These are phyloP conservation scores for Pitta sordida DNA, from an alignment of 2,113 vertebrate genomes.

Conservation along the genomic window DNA sequence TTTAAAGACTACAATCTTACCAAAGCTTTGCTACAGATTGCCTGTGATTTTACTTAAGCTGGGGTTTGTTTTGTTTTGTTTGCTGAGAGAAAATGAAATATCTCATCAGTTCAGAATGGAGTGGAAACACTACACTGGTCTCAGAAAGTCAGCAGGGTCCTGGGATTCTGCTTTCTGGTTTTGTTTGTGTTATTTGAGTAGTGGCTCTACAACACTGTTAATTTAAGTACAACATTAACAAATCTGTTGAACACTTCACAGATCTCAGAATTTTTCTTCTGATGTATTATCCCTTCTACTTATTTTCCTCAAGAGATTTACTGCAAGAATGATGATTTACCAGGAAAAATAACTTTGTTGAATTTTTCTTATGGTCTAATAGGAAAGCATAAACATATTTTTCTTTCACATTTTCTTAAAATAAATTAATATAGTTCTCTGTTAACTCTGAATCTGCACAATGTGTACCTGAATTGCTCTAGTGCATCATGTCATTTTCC, in stretches of 20 bases:
- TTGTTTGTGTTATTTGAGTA: neutral
- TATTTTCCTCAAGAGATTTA: neutral
- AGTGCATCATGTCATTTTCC: neutral
- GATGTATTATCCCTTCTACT: neutral
- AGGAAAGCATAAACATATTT: neutral
- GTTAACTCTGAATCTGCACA: neutral
- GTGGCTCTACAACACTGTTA: neutral
- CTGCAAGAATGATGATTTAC: neutral
- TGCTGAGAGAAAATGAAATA: neutral
- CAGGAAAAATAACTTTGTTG: neutral
- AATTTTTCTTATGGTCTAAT: neutral
- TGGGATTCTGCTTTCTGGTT: neutral
- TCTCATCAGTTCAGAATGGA: neutral
- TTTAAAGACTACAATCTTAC: neutral
- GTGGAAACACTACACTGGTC: neutral
- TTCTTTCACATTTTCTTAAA: neutral
- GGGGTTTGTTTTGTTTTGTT: neutral
- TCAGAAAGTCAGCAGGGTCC: neutral
- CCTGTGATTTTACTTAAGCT: neutral
- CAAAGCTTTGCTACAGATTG: neutral
- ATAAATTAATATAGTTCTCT: neutral
- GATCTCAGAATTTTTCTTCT: neutral
- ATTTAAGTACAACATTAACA: neutral
- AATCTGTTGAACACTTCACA: neutral
- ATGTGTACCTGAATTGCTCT: rapidly evolving